Evolutionary conservation across 2,888 invertebrate genomes (phyloP).

Genomic region (Trachelus troglodyta): DNA sequence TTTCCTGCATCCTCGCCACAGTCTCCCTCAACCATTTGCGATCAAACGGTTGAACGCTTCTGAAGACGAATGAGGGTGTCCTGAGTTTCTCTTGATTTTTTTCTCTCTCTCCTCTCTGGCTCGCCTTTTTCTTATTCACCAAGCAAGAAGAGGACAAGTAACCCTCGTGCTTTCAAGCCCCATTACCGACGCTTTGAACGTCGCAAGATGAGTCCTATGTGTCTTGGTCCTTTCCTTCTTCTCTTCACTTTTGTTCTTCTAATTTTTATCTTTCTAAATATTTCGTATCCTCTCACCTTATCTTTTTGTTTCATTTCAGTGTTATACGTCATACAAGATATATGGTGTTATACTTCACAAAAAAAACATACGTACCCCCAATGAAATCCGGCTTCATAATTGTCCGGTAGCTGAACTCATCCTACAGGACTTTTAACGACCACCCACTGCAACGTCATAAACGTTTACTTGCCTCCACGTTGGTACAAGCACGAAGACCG

Average conservation of each 20-base stretch:
- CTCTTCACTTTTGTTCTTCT: conserved; percentile 15
- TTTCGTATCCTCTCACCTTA: not conserved
- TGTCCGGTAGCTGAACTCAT: not conserved
- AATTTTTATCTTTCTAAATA: not conserved
- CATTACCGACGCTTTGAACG: conserved; percentile 61
- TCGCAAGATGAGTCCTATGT: conserved; percentile 23
- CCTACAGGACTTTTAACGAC: not conserved
- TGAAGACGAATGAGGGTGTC: conserved; percentile 49
- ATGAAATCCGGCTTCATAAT: not conserved
- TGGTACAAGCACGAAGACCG: not conserved
- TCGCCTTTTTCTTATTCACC: conserved; percentile 17
- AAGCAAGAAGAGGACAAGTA: not conserved
- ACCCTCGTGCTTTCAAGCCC: conserved; percentile 53
- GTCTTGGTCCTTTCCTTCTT: conserved; percentile 1
- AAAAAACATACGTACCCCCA: not conserved
- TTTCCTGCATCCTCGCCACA: conserved; percentile 33
- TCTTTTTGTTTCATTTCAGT: not conserved
- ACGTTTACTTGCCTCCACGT: not conserved
- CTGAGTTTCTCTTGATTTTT: conserved; percentile 44
- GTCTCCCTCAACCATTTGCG: conserved; percentile 31
- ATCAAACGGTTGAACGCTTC: conserved; percentile 60
- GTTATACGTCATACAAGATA: not conserved
- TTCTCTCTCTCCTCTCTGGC: conserved; percentile 24
- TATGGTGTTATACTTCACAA: not conserved
- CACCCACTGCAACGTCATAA: not conserved